A percentile compares a stretch with the other conserved stretches of the same genome.
These are phyloP conservation scores for Morpho deidamia DNA, from an alignment of 2,888 invertebrate genomes.

Conservation along the genomic window DNA sequence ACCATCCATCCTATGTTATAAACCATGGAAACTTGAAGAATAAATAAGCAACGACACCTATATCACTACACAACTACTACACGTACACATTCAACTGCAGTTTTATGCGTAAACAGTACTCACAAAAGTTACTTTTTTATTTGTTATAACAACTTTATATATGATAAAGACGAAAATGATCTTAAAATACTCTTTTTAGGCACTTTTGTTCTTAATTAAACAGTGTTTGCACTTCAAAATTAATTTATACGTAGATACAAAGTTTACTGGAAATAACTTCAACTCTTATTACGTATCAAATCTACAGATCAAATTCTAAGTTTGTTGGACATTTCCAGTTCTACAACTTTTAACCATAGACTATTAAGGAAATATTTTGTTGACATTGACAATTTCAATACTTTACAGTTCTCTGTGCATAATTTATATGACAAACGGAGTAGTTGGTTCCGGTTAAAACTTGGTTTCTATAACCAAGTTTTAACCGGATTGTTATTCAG, in stretches of 20 bases:
- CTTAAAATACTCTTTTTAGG: background rate
- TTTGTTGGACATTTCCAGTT: background rate
- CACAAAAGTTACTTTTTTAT: background rate
- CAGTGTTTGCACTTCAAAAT: background rate
- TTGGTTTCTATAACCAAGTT: too few species aligned
- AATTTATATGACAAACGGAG: too few species aligned
- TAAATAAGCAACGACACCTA: slow-evolving; percentile 6
- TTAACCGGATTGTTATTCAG: too few species aligned
- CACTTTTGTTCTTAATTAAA: background rate
- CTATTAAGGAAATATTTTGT: background rate
- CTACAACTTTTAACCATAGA: background rate
- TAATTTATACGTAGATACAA: background rate
- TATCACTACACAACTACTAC: background rate
- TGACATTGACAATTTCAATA: background rate
- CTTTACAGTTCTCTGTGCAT: too few species aligned
- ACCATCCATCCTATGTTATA: slow-evolving; percentile 53
- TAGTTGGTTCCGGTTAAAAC: too few species aligned
- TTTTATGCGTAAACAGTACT: background rate
- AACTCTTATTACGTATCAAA: background rate
- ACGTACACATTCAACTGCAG: background rate
- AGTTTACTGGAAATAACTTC: background rate
- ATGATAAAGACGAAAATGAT: background rate
- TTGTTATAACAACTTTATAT: background rate
- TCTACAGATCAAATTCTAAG: background rate
- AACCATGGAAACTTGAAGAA: slow-evolving; percentile 68